phyloP scores from a whole-genome alignment of 1,140 invertebrate species.

The Antheraea mylitta region DNA sequence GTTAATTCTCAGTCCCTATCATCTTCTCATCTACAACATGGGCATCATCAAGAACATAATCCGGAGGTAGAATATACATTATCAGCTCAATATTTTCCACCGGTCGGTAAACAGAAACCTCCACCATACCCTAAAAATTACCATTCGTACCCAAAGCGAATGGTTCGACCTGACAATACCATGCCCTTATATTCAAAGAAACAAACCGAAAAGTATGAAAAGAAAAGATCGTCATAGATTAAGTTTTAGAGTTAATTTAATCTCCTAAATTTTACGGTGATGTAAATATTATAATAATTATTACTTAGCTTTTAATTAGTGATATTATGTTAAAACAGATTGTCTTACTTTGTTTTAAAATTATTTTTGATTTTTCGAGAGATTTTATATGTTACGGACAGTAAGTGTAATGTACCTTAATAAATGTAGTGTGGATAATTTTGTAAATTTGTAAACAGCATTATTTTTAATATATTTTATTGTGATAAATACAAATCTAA shows the following conservation, averaged over 20 bases:
- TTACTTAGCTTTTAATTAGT: neutral
- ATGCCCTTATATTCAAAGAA: constrained; percentile 29
- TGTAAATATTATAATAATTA: constrained; percentile 6
- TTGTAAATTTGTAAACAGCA: no score
- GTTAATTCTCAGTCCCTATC: constrained; percentile 54
- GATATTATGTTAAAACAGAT: neutral
- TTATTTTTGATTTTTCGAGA: neutral
- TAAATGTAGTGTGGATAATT: neutral
- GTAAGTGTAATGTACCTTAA: constrained; percentile 4
- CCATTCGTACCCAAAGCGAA: constrained; percentile 56
- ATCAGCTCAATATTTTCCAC: constrained; percentile 36
- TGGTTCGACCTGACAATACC: constrained; percentile 45
- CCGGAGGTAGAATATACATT: constrained; percentile 47
- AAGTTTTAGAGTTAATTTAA: neutral
- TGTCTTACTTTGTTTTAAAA: neutral
- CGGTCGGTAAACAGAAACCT: constrained; percentile 39
- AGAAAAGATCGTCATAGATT: constrained; percentile 29
- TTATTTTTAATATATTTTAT: no score
- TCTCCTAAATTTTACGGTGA: neutral
- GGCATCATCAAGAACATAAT: constrained; percentile 39
- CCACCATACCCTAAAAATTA: constrained; percentile 51
- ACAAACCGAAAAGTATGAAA: constrained; percentile 38
- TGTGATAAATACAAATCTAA: no score
- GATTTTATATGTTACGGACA: neutral
- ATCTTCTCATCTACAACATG: constrained; percentile 38